Evolutionary conservation across 2,797 vertebrate genomes (phyloP).

Genomic region (Falco berigora): DNA sequence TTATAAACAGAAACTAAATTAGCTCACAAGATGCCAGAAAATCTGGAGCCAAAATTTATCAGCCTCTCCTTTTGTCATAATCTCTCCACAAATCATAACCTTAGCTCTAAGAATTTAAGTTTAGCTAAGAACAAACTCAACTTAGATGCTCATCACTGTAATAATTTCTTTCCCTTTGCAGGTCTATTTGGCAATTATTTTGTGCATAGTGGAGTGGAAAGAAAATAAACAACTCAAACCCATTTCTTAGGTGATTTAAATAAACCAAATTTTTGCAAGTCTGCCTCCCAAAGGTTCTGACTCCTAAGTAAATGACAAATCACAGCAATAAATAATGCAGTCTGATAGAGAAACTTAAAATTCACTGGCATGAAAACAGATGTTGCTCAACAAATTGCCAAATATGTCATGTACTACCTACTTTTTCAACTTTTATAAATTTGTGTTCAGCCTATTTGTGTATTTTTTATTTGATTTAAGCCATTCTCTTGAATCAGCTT

Average conservation of each 20-base stretch:
- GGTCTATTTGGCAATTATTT: neutral
- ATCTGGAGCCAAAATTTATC: neutral
- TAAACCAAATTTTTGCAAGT: neutral
- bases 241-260: constrained; percentile 20
- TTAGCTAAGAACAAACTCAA: neutral
- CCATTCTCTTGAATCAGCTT: neutral
- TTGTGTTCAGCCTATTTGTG: neutral
- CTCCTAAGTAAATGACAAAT: neutral
- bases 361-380: neutral
- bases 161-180: neutral
- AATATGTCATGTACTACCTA: neutral
- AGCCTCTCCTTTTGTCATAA: neutral
- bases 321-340: neutral
- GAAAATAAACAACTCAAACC: neutral
- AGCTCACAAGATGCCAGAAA: neutral
- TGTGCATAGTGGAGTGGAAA: neutral
- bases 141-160: neutral
- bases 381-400: neutral
- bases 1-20: neutral
- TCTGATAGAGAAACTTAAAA: neutral
- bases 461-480: neutral
- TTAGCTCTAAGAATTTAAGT: neutral
- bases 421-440: neutral
- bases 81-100: neutral
- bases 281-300: neutral